These are phyloP conservation scores for Caenorhabditis latens DNA, from an alignment of 1,140 invertebrate species.

Conservation along the genomic window DNA sequence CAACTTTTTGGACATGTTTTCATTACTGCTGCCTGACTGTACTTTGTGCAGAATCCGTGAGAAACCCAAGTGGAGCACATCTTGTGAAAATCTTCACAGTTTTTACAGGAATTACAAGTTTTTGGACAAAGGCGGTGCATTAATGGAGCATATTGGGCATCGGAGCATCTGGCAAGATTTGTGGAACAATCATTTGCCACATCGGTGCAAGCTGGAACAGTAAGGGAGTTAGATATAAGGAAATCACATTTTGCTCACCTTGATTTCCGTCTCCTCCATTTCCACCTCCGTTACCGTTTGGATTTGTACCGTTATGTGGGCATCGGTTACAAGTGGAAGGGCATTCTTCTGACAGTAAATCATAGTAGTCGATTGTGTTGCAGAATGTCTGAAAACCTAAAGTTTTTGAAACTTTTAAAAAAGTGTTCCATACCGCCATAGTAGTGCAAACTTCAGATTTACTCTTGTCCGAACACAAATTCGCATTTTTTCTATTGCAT, in stretches of 20 bases:
- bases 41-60: conserved; percentile 28
- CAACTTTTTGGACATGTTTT: conserved; percentile 27
- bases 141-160: neutral
- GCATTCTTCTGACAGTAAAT: conserved; percentile 13
- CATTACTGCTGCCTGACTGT: neutral
- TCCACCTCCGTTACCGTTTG: neutral
- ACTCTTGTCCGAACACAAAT: conserved; percentile 25
- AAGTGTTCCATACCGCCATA: neutral
- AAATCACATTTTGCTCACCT: neutral
- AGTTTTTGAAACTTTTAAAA: neutral
- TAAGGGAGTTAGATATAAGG: neutral
- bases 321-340: conserved; percentile 56
- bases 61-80: conserved; percentile 18
- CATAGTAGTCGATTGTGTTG: conserved; percentile 46
- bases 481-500: conserved; percentile 51
- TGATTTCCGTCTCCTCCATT: neutral
- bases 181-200: conserved; percentile 25
- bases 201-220: neutral
- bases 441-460: conserved; percentile 7
- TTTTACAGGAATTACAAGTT: conserved; percentile 34
- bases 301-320: conserved; percentile 52
- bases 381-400: conserved; percentile 12
- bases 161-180: neutral
- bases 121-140: conserved; percentile 44
- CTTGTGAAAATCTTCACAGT: neutral